Evolutionary conservation across 2,888 invertebrate species (phyloP).

Genomic region (Protodeltote pygarga): DNA sequence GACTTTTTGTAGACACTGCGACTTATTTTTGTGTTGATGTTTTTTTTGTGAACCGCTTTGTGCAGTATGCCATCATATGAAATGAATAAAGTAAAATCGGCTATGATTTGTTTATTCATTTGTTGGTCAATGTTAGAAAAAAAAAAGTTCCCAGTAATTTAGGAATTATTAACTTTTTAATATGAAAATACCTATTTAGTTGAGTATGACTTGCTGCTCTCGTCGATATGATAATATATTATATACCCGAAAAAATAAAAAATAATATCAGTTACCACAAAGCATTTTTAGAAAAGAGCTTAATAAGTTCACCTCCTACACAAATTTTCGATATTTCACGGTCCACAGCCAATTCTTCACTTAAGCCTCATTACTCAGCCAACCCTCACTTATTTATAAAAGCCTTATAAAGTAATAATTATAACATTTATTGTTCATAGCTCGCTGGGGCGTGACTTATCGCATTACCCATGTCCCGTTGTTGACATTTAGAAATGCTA

Average conservation of each 20-base stretch:
- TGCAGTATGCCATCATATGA: constrained; percentile 2
- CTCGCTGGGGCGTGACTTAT: constrained; percentile 59
- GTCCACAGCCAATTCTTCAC: constrained; percentile 17
- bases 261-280: too few species aligned
- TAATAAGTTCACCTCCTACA: constrained; percentile 18
- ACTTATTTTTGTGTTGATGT: constrained; percentile 5
- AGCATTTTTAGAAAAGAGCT: constrained; percentile 19
- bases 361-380: constrained; percentile 18
- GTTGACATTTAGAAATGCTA: constrained; percentile 67
- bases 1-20: constrained; percentile 12
- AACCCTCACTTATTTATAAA: constrained; percentile 44
- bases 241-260: too few species aligned
- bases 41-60: constrained; percentile 8
- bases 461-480: constrained; percentile 55
- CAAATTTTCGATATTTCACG: constrained; percentile 19
- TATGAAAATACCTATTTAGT: too few species aligned
- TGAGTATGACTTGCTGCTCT: too few species aligned
- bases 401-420: constrained; percentile 45
- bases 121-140: constrained; percentile 5
- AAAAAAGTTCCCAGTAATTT: not conserved
- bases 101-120: constrained; percentile 2
- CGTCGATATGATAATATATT: too few species aligned
- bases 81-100: too few species aligned
- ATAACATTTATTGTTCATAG: constrained; percentile 49
- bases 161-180: too few species aligned